Evolutionary conservation across 1,140 invertebrate species (phyloP), one percentile per base, ranked within the genome.

Genomic region (Pentalonia nigronervosa): DNA sequence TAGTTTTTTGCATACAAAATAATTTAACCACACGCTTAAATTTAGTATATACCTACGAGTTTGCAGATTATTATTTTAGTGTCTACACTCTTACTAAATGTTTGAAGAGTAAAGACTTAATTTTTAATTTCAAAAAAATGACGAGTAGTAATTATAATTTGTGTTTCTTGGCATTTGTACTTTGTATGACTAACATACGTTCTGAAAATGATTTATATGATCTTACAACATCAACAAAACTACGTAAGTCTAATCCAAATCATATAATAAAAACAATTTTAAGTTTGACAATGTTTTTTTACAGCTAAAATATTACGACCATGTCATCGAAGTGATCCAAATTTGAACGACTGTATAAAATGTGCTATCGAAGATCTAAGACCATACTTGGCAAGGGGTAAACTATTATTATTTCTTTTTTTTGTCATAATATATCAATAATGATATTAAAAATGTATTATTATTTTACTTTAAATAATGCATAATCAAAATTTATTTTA

Each of bases 321-420:
- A 95, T 97, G 96, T 94, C 96, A 96, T 88, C 95, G 95, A 60
- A 96, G 94, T 34, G 96, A 97, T 94, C 96, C 96, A 17, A 93
- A 95, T 90, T 53, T 95, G 56, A 95, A 95, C 94, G 95, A 95
- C 50, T 95, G 95, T 93, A 93, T 96, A n/a, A 95, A 94, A 87
- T 45, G 94, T 47, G 93, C 93, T 3, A 93, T 94, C 47, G 93
- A 94, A 81, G 47, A 94, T 60, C 86, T 94, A 25, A 91, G 93
- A 50, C 90, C 93, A 6, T 87, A 87, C 81, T 48, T 94, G 45
- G 86, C 60, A 14, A 89, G 94, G 56, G 94, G 94, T 94, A 94
- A 94, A 83, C 25, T n/a, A 90, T 45, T n/a, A 45, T n/a, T n/a
- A 9, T 67, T 67, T 56, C 23, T 89, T 89, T 36, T 14, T 25